Base-by-base conservation (phyloP, 1,140 invertebrate genomes). In the Tetramorium parvispinum region DNA sequence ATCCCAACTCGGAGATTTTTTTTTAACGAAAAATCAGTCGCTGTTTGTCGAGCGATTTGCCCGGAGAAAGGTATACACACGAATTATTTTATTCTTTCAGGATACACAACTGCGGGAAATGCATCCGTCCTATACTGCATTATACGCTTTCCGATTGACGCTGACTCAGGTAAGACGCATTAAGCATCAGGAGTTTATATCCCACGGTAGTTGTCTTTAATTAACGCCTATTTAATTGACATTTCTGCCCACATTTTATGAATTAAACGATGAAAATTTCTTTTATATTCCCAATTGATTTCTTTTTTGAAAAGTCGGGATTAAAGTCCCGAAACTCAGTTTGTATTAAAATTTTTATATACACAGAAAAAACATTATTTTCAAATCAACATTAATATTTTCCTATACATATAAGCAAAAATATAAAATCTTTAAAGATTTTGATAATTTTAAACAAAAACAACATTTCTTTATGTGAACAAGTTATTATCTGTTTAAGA, bases 91-190 rank as follows among this genome's bases (percentile, higher is more conserved):
- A 49, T 68, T 82, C 18, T 93, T 93, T 89, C 71, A 93, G 92
- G 79, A 65, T 91, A 89, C 77, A 76, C 59, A 89, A 55, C 81
- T 83, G 73, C 70, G 76, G 10, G 91, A 92, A 77, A 95, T 95
- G 94, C 89, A 91, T 92, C 87, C 91, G 61, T 93, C 92, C 24
- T 79, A 86, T 87, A 51, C 90, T 24, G 76, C 73, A 24, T 71
- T 90, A 8, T 94, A 94, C 85, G 92, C 93, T 76, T 66, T 94
- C 32, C 92, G 90, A 81, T 89, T 94, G 68, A 91, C 94, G 59
- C 79, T 93, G 10, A 88, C 89, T 71, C 94, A 94, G 92, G 94
- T 95, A 88, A 79, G 18, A 3, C 10, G 10, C 5, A 13, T 68
- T 57, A 40, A 46, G 11, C 24, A 5, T 68, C 21, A 0, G 2